Percentiles rank a stretch among this genome's conserved stretches.
phyloP scores from a whole-genome alignment of 2,888 invertebrate genomes.

The Pyrrhia umbra region DNA sequence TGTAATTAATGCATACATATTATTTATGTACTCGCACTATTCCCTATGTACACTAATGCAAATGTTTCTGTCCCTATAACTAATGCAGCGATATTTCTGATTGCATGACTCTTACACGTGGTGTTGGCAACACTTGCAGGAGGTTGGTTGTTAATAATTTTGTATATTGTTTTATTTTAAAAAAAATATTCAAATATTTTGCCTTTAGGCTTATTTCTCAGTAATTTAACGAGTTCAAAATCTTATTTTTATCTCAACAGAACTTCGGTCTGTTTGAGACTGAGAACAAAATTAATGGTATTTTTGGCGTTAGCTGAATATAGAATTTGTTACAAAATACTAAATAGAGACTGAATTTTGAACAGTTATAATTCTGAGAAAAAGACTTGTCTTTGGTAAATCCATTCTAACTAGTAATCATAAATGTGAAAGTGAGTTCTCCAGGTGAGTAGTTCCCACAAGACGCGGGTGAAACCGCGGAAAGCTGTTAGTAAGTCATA shows the following conservation, averaged over 20 bases:
- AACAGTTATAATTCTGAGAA: no score
- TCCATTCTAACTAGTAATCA: no score
- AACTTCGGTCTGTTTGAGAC: no score
- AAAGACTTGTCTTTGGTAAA: no score
- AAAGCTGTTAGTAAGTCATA: no score
- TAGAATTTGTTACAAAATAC: no score
- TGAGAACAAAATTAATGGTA: no score
- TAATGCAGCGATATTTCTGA: constrained; percentile 72
- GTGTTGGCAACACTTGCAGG: constrained; percentile 84
- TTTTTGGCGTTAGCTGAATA: no score
- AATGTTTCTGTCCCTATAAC: constrained; percentile 49
- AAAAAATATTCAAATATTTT: constrained; percentile 14
- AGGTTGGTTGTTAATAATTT: constrained; percentile 75
- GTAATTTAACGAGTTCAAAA: not conserved
- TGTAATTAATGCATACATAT: constrained; percentile 15
- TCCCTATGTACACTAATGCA: constrained; percentile 25
- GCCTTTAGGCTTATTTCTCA: not conserved
- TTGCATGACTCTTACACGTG: constrained; percentile 84
- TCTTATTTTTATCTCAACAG: not conserved
- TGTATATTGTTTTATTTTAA: constrained; percentile 46
- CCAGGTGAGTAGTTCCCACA: no score
- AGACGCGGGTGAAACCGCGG: no score
- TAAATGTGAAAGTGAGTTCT: no score
- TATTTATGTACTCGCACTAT: constrained; percentile 15
- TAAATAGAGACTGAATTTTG: no score